Base-by-base conservation (phyloP, 2,888 invertebrate species). In the Amphipyra berbera region DNA sequence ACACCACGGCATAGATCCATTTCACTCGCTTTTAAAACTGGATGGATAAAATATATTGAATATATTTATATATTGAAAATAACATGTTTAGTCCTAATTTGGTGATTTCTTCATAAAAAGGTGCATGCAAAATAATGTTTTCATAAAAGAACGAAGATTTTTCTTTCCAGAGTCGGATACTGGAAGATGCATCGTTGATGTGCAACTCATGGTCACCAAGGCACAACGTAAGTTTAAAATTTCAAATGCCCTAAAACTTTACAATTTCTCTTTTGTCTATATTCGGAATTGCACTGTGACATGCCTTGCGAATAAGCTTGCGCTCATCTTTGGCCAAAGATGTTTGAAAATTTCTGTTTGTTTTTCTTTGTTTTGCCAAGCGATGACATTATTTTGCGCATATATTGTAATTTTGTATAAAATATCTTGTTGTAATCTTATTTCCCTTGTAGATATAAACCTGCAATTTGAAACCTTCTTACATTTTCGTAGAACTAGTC, bases 161-260 rank as follows among this genome's bases (percentile, higher is more conserved):
- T 87, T 92, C 81, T 88, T 97, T 97, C 81, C 97, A 98, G 98
- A 97, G 97, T 95, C 97, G 98, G 89, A 97, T 98, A 93, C 95
- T 98, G 95, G 98, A 98, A 95, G 98, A 98, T 95, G 97, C 97
- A 78, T 97, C 98, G 86, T 96, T 98, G 90, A 97, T 98, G 97
- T 98, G 98, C 96, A 98, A 98, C 95, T 97, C 98, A 71, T 98
- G 98, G 98, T 97, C 98, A 86, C 97, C 98, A 73, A 96, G 98
- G 90, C 97, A 98, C 93, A 98, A 98, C 92, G 98, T 98, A 96
- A 97, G 98, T 97, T 57, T 30, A 52, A 49, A 27, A 54, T 27
- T 7, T 13, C 9, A 27, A 7, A 41, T 58, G 0, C 8, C 1
- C 38, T 4, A 42, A 53, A 21, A 30, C 27, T 50, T 37, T 6